These are phyloP conservation scores for Adoxophyes honmai DNA, from an alignment of 1,140 invertebrate genomes.

Conservation along the genomic window DNA sequence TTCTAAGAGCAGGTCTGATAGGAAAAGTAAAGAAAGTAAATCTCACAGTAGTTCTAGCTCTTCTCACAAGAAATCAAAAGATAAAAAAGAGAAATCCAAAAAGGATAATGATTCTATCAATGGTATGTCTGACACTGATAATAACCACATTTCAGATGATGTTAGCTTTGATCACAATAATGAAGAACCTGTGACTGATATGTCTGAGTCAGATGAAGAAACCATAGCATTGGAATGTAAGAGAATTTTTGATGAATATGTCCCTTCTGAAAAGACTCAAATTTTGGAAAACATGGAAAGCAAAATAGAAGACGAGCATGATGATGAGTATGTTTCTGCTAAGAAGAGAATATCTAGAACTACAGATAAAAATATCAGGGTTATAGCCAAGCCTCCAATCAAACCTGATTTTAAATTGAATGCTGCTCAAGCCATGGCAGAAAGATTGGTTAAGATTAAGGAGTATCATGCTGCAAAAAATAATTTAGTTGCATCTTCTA, in stretches of 20 bases:
- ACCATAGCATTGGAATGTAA: constrained; percentile 68
- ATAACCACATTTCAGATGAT: constrained; percentile 20
- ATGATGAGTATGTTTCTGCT: constrained; percentile 54
- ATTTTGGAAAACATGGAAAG: constrained; percentile 29
- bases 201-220: constrained; percentile 73
- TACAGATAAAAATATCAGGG: constrained; percentile 55
- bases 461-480: constrained; percentile 65
- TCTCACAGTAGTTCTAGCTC: constrained; percentile 37
- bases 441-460: constrained; percentile 67
- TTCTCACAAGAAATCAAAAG: constrained; percentile 47
- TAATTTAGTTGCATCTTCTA: constrained; percentile 19
- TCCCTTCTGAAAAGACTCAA: constrained; percentile 50
- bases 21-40: constrained; percentile 22
- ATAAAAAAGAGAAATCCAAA: constrained; percentile 38
- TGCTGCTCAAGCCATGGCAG: constrained; percentile 67
- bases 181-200: constrained; percentile 41
- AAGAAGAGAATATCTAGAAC: constrained; percentile 72
- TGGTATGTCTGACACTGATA: constrained; percentile 32
- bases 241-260: constrained; percentile 76
- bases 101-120: constrained; percentile 27
- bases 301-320: constrained; percentile 34
- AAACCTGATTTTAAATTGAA: constrained; percentile 69
- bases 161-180: constrained; percentile 21
- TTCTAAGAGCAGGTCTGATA: constrained; percentile 32
- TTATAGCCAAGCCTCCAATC: constrained; percentile 41